A percentile compares a stretch with the other conserved stretches of the same genome.
Evolutionary conservation across 2,888 invertebrate genomes (phyloP).

Genomic region (Flexamia atlantica): DNA sequence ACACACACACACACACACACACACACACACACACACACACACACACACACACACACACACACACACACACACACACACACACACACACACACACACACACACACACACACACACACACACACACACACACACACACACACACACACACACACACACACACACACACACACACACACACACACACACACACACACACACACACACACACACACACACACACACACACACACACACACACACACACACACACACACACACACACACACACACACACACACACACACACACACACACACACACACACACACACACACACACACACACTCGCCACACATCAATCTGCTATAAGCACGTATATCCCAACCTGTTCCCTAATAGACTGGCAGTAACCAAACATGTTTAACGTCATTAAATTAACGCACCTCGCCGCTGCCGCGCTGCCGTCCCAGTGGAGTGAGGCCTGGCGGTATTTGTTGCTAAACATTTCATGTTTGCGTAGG

Average conservation of each 20-base stretch:
- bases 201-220: conserved; percentile 49
- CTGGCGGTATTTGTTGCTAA: too few species aligned
- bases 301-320: conserved; percentile 49
- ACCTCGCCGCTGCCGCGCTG: conserved; percentile 6
- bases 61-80: conserved; percentile 42
- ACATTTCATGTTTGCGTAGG: too few species aligned
- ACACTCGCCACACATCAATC: neutral
- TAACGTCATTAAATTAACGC: conserved; percentile 19
- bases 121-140: conserved; percentile 49
- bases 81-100: conserved; percentile 35
- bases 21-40: conserved; percentile 36
- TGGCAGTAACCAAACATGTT: neutral
- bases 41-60: conserved; percentile 41
- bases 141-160: conserved; percentile 49
- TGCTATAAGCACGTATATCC: neutral
- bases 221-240: conserved; percentile 49
- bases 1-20: conserved; percentile 32
- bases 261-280: conserved; percentile 49
- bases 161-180: conserved; percentile 49
- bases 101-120: conserved; percentile 49
- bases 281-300: conserved; percentile 49
- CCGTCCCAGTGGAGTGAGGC: neutral
- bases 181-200: conserved; percentile 49
- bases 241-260: conserved; percentile 49
- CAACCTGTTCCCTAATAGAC: conserved; percentile 28